A percentile compares a stretch with the other conserved stretches of the same genome.
Evolutionary conservation across 64 coral and sea anemone species (phyloP).

Genomic region (Montipora cactus): DNA sequence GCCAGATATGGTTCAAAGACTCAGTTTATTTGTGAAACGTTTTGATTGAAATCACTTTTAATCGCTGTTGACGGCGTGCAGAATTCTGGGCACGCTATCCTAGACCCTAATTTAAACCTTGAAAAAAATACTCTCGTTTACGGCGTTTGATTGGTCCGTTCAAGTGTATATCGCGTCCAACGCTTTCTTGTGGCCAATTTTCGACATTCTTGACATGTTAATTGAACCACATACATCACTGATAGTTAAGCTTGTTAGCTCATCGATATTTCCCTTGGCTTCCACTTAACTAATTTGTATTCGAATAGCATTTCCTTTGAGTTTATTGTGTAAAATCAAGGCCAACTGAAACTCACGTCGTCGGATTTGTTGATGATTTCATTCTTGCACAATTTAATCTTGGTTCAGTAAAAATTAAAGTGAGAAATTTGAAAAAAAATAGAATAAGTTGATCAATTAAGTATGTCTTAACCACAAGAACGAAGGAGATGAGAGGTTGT

Average conservation of each 20-base stretch:
- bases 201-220: slow-evolving; percentile 6
- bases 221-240: not conserved
- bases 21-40: not conserved
- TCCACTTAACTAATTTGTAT: not conserved
- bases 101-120: not conserved
- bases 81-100: not conserved
- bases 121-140: not conserved
- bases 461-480: not conserved
- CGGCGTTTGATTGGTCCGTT: not conserved
- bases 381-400: not conserved
- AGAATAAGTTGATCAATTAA: not conserved
- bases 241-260: slow-evolving; percentile 11
- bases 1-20: not conserved
- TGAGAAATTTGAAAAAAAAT: not conserved
- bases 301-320: not conserved
- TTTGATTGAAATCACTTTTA: not conserved
- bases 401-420: not conserved
- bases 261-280: not conserved
- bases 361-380: not conserved
- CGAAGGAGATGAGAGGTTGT: not conserved
- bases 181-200: slow-evolving; percentile 16
- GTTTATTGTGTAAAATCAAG: not conserved
- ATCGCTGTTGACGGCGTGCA: not conserved
- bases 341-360: too few species aligned
- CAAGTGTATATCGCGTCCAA: not conserved